Conservation (phyloP, 2,888 invertebrate species). For the Eupithecia centaureata region DNA sequence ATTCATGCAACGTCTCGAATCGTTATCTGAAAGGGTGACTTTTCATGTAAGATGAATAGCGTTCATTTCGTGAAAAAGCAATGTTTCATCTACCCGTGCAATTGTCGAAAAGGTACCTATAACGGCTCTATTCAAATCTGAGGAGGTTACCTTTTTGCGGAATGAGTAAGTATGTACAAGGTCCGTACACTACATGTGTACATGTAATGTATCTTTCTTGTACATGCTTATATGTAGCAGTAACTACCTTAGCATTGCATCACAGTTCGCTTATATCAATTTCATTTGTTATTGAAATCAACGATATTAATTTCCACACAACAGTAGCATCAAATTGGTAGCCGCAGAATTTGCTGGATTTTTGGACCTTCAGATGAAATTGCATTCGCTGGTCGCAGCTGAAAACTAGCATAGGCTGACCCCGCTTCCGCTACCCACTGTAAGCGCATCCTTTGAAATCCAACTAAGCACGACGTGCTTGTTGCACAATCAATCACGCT, state of each 20-base stretch:
- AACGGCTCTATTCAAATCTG: not conserved
- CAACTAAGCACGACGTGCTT: not conserved
- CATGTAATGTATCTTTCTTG: no score
- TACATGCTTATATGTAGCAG: not conserved
- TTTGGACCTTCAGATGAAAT: not conserved
- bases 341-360: not conserved
- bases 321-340: not conserved
- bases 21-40: conserved; percentile 11
- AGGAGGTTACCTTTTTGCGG: not conserved
- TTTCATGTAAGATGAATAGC: conserved; percentile 16
- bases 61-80: conserved; percentile 4
- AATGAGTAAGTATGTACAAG: not conserved
- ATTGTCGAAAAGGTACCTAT: not conserved
- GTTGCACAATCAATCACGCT: conserved; percentile 10
- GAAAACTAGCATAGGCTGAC: not conserved
- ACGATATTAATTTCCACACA: not conserved
- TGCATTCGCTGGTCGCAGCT: not conserved
- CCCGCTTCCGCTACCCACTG: not conserved
- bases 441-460: not conserved
- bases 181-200: not conserved
- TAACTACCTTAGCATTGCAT: not conserved
- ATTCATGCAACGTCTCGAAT: conserved; percentile 18
- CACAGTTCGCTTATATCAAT: not conserved
- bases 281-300: no score
- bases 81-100: conserved; percentile 8